Base-by-base conservation (phyloP, 2,797 vertebrate species). In the Acrocephalus scirpaceus region DNA sequence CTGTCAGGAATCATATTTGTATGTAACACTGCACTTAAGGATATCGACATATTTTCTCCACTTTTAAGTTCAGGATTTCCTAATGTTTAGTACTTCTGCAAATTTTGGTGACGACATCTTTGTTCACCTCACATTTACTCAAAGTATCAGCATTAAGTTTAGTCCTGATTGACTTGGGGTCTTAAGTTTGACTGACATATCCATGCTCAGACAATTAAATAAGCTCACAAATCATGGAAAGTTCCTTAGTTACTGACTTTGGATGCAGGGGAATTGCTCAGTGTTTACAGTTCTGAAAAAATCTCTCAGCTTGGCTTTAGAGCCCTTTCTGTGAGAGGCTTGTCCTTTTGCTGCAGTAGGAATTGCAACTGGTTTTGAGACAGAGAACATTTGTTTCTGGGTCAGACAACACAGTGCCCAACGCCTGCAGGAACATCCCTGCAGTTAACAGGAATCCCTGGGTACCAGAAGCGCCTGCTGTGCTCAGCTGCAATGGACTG, bases 381-480 rank as follows among this genome's bases (percentile, higher is more conserved):
- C 15, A 61, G 36, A 48, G 38, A 21, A 30, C 5, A 3, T 58
- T 89, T 88, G 16, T 66, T 89, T 91, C 64, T 94, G 67, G 71
- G 78, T 87, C 64, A 89, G 47, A n/a, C 21, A 61, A 8, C 30
- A 13, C 48, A 14, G 2, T 6, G 36, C 38, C 14, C 21, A 62
- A 9, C 30, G 65, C n/a, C 74, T 70, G 51, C 58, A 56, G 91
- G 47, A 90, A 21, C 34, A 44, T 23, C 2, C 3, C 42, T 54
- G 9, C 2, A 13, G 21, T n/a, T 14, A 22, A 1, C 29, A 34
- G 5, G 17, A 71, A 7, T 29, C 56, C 57, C 12, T 17, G 26
- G 26, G 25, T 25, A 3, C 51, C 50, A 8, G 0, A 1, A 1
- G 38, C 10, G 9, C 13, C 45, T 1, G 0, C 48, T 22, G 10